Evolutionary conservation across 1,140 invertebrate species (phyloP), one percentile per base, ranked within the genome.

Genomic region (Mamestra configurata): DNA sequence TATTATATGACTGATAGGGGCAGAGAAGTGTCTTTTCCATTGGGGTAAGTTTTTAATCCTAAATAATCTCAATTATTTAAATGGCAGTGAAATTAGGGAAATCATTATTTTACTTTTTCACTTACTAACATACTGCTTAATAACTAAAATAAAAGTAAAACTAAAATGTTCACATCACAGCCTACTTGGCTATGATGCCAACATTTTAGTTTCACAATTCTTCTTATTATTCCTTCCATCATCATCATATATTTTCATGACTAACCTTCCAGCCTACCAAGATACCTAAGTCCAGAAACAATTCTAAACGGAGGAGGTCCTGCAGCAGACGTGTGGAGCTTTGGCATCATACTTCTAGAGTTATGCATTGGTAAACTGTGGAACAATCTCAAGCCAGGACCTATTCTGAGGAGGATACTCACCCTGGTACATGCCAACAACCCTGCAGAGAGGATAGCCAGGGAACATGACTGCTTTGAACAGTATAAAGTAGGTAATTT

Each of bases 1-100:
- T 98, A 98, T 95, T 97, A 98, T 89, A 99, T 99, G 97, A 99
- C 98, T 22, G 97, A 97, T 87, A 95, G 95, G 89, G 98, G 98
- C 59, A 96, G 96, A 84, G 96, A 97, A 92, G 98, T 99, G 7
- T 96, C 97, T 13, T 99, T 99, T 96, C 98, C 98, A 68, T 97
- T 99, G 86, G 98, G 98, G 97, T 98, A 96, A 95, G 95, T 76
- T 7, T 71, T 35, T 8, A n/a, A 22, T 15, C 6, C 1, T 51
- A 18, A n/a, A 3, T 35, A n/a, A n/a, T n/a, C n/a, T n/a, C n/a
- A n/a, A n/a, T n/a, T n/a, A n/a, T n/a, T n/a, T n/a, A n/a, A n/a
- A n/a, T n/a, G n/a, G n/a, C n/a, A n/a, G n/a, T n/a, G n/a, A n/a
- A n/a, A n/a, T n/a, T n/a, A n/a, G n/a, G n/a, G n/a, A n/a, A n/a